phyloP scores from a whole-genome alignment of 2,888 invertebrate genomes.

The Elegia similella region DNA sequence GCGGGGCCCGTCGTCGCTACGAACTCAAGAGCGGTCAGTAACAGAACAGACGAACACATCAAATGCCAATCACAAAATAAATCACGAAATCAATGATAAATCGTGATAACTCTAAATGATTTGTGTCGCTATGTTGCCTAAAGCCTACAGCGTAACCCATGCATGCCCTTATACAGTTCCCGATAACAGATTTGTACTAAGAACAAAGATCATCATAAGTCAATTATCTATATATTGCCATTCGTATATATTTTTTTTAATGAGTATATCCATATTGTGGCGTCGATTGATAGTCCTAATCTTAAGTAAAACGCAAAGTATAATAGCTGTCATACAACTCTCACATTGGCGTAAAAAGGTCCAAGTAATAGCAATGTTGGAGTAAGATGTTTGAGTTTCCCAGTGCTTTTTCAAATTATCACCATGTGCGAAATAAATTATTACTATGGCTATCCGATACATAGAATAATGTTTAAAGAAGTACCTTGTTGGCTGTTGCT shows the following conservation, averaged over 20 bases:
- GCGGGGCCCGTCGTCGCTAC: constrained; percentile 50
- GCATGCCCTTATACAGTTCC: constrained; percentile 16
- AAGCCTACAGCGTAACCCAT: constrained; percentile 12
- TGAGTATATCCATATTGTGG: no score
- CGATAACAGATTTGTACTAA: neutral
- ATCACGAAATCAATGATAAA: neutral
- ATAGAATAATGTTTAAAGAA: neutral
- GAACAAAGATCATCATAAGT: no score
- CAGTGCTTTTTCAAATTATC: neutral
- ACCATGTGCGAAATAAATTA: neutral
- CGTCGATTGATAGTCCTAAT: no score
- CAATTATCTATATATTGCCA: no score
- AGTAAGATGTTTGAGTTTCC: neutral
- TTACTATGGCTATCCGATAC: neutral
- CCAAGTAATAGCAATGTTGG: neutral
- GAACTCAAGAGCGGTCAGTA: constrained; percentile 62
- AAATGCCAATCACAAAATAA: constrained; percentile 23
- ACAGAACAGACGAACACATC: constrained; percentile 35
- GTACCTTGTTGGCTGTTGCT: no score
- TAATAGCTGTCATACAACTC: neutral
- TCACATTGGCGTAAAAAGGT: neutral
- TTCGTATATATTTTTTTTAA: no score
- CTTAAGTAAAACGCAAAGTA: neutral
- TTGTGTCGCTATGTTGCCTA: neutral
- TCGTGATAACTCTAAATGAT: neutral